phyloP scores from a whole-genome alignment of 2,797 vertebrate species.

The Neostethus bicornis region DNA sequence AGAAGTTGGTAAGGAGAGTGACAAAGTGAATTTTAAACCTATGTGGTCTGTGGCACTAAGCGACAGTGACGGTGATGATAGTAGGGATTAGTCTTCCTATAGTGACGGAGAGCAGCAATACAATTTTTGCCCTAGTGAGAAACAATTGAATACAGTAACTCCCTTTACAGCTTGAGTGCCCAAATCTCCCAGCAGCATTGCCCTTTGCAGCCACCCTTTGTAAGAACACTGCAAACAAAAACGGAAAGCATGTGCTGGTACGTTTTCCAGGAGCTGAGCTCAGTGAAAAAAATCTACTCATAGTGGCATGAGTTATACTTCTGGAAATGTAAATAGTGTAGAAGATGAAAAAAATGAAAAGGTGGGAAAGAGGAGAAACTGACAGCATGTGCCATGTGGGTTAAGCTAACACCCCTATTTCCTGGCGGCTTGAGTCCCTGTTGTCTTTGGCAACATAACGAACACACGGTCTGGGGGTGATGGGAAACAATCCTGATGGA shows the following conservation, averaged over 20 bases:
- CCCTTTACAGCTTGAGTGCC: conserved; percentile 46
- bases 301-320: conserved; percentile 12
- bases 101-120: conserved; percentile 46
- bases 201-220: conserved; percentile 11
- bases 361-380: conserved; percentile 42
- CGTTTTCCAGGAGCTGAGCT: conserved; percentile 30
- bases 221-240: conserved; percentile 39
- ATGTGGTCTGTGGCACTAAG: conserved; percentile 27
- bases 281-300: conserved; percentile 18
- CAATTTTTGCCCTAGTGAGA: conserved; percentile 47
- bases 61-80: conserved; percentile 15
- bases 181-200: conserved; percentile 44
- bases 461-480: conserved; percentile 51
- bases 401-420: conserved; percentile 72
- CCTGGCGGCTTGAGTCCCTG: conserved; percentile 59
- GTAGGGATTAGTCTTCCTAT: conserved; percentile 24
- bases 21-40: conserved; percentile 39
- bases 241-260: conserved; percentile 25
- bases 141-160: conserved; percentile 50
- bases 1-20: conserved; percentile 37
- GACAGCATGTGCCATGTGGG: conserved; percentile 59
- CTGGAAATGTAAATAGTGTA: conserved; percentile 22
- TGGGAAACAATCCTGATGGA: conserved; percentile 63
- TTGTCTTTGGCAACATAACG: conserved; percentile 70
- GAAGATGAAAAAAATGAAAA: conserved; percentile 27